Evolutionary conservation across 2,113 vertebrate species (phyloP).

Genomic region (Smithornis capensis): DNA sequence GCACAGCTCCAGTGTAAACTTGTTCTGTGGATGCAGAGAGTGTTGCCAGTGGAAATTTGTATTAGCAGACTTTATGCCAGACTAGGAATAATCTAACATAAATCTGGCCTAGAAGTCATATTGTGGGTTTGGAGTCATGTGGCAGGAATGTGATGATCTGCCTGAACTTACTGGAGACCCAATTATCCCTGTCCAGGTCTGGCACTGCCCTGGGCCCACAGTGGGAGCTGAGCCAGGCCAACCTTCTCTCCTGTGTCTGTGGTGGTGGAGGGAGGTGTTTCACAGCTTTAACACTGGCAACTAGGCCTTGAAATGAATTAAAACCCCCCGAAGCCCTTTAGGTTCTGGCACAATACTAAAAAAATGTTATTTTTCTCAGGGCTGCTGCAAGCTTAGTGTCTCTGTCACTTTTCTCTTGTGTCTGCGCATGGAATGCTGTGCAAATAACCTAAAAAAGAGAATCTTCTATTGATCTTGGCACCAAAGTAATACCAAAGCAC

Average conservation of each 20-base stretch:
- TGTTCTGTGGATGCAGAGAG: neutral
- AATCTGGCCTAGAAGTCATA: neutral
- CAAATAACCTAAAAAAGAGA: neutral
- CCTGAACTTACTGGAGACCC: neutral
- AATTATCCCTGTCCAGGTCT: neutral
- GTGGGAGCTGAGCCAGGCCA: neutral
- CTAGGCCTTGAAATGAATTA: neutral
- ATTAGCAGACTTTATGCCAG: neutral
- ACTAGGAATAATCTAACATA: neutral
- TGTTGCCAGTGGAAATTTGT: neutral
- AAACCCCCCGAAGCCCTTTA: neutral
- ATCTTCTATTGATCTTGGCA: neutral
- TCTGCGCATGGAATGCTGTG: neutral
- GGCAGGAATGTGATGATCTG: neutral
- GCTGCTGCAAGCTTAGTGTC: neutral
- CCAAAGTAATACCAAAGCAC: fast-evolving
- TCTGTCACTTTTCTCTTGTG: neutral
- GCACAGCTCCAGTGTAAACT: constrained; percentile 5
- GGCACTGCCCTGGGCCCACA: neutral
- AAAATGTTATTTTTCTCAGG: neutral
- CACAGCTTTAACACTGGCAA: neutral
- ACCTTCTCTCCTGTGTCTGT: neutral
- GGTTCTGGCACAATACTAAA: neutral
- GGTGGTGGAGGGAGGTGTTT: neutral
- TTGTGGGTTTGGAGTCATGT: neutral